These are phyloP conservation scores for Choloepus hoffmanni DNA, from an alignment of 2,113 vertebrate species.

Conservation along the genomic window DNA sequence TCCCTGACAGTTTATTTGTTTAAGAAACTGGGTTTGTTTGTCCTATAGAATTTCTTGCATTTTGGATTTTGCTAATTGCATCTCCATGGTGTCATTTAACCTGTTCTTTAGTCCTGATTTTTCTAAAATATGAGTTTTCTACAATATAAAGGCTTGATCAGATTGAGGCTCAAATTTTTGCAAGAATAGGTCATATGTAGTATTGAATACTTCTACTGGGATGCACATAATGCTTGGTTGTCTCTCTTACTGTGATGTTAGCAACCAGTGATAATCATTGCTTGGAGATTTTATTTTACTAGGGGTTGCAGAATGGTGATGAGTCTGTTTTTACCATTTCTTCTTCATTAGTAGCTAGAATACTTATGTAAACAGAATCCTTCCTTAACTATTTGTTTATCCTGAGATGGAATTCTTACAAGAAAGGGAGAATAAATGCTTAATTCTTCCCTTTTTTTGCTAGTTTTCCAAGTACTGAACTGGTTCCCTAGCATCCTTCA, in stretches of 20 bases:
- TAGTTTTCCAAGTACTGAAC: not conserved
- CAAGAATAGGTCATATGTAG: not conserved
- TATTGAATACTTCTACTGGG: not conserved
- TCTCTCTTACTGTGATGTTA: not conserved
- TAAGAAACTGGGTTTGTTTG: not conserved
- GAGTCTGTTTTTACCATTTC: constrained; percentile 10
- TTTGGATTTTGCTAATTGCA: constrained; percentile 1
- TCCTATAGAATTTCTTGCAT: not conserved
- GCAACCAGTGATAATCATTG: not conserved
- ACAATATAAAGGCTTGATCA: not conserved
- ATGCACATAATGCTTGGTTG: not conserved
- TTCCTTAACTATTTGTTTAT: not conserved
- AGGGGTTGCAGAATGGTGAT: not conserved
- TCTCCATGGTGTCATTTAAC: not conserved
- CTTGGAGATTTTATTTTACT: not conserved
- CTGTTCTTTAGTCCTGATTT: constrained; percentile 18
- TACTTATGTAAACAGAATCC: not conserved
- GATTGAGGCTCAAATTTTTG: not conserved
- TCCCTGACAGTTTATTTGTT: not conserved
- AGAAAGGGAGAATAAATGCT: not conserved
- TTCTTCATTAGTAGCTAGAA: constrained; percentile 4
- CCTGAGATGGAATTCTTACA: not conserved
- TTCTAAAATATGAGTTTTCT: not conserved
- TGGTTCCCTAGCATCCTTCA: constrained; percentile 10
- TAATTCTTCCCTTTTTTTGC: not conserved